Evolutionary conservation across 2,113 vertebrate species (phyloP).

Genomic region (Gallinago jamesoni): DNA sequence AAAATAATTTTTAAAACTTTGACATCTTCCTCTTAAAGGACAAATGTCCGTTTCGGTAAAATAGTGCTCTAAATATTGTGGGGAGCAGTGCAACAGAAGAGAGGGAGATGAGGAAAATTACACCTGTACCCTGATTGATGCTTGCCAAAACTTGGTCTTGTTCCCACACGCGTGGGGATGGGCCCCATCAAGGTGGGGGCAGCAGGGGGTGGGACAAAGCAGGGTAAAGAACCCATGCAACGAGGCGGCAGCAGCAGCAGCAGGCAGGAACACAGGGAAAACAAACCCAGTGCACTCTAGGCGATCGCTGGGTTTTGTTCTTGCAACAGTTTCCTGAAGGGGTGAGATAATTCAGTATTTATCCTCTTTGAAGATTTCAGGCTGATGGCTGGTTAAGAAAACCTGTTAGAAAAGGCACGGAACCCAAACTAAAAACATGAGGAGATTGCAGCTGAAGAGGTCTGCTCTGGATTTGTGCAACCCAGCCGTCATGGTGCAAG

Average conservation of each 20-base stretch:
- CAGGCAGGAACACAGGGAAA: neutral
- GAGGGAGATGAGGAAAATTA: neutral
- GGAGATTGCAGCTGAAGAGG: neutral
- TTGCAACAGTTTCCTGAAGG: neutral
- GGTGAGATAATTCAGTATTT: conserved; percentile 42
- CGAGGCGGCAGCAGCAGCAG: neutral
- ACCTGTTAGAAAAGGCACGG: conserved; percentile 5
- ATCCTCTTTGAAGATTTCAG: conserved; percentile 55
- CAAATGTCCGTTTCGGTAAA: neutral
- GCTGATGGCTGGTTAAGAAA: conserved; percentile 24
- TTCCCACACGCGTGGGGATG: neutral
- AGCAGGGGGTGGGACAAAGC: neutral
- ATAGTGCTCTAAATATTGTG: neutral
- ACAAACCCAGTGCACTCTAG: neutral
- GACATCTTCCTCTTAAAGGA: neutral
- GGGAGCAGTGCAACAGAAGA: neutral
- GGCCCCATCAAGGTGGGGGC: neutral
- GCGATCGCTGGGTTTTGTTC: neutral
- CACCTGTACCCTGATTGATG: neutral
- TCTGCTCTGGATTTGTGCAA: conserved; percentile 34
- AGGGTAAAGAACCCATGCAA: neutral
- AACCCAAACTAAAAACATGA: conserved; percentile 16
- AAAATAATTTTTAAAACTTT: neutral
- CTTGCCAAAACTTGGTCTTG: neutral
- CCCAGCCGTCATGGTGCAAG: neutral